These are phyloP conservation scores for Phalacrocorax brasilianus DNA, from an alignment of 2,113 vertebrate genomes.

Conservation along the genomic window DNA sequence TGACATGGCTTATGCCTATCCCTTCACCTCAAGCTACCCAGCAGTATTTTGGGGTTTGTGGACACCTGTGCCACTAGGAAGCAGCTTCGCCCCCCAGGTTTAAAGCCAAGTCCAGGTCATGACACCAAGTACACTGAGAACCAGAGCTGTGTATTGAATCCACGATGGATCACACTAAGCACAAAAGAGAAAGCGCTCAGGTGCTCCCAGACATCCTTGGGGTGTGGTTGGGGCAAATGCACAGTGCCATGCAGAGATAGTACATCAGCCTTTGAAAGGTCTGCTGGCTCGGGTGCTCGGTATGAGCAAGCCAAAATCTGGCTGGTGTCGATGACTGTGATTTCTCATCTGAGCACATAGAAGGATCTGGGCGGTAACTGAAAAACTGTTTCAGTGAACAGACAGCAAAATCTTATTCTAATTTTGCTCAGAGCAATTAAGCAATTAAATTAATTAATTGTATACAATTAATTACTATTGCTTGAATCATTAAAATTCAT, in stretches of 20 bases:
- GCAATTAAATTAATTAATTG: background rate
- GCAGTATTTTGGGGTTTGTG: background rate
- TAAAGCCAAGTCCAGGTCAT: background rate
- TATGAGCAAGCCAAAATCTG: fast-evolving
- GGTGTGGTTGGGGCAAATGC: background rate
- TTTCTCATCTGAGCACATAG: background rate
- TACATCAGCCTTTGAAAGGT: background rate
- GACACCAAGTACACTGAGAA: fast-evolving
- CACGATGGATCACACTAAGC: fast-evolving
- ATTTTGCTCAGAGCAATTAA: conserved; percentile 12
- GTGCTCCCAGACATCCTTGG: background rate
- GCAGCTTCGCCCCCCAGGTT: background rate
- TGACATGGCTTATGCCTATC: background rate
- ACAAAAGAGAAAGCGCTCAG: fast-evolving
- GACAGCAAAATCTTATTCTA: background rate
- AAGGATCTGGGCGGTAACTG: background rate
- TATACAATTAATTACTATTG: background rate
- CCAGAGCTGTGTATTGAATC: fast-evolving
- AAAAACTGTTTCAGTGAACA: background rate
- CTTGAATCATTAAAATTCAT: background rate
- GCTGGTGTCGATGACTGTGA: background rate
- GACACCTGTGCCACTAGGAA: background rate
- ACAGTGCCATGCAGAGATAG: background rate
- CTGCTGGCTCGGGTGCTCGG: background rate
- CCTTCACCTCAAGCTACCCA: background rate